Evolutionary conservation across 2,797 vertebrate genomes (phyloP), one percentile per base, ranked within the genome.

Genomic region (Strix occidentalis): DNA sequence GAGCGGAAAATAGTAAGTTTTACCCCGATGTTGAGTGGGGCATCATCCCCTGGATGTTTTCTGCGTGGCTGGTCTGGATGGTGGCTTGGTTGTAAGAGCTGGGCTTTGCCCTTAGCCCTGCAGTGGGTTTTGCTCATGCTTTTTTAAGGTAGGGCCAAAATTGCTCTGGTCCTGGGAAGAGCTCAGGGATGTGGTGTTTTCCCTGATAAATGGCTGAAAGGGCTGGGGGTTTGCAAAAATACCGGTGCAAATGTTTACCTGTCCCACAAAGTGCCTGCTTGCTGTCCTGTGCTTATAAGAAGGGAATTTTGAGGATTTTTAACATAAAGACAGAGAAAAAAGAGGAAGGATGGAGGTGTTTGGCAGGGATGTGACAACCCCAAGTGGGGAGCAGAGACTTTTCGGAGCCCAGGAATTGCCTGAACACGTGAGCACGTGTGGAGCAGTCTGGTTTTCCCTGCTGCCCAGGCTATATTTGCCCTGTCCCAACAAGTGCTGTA

Each of bases 1-100:
- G 98, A 98, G 68, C 66, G 98, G 26, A 98, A 98, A 83, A 98
- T 98, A 21, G 98, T 98, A 81, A 98, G 98, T 98, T 72, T 66
- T 31, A 37, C 35, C 48, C 63, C 18, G 2, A 0, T 0, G 0
- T 4, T 0, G 1, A 25, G 13, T 2, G 21, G 11, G 6, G 58
- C 28, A 24, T 23, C 50, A 28, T 31, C 57, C 20, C 33, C 31
- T 6, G 35, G 8, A 0, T 29, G 48, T 13, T 66, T 45, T 31
- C 15, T 17, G 35, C 0, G 0, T 28, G 85, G 26, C 37, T 77
- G 68, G 51, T 41, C n/a, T 41, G 83, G 26, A 9, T 72, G 72
- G 12, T 46, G 58, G 29, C 29, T 63, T 5, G 7, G 25, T 0
- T 68, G 8, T 13, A 43, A 54, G 63, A 82, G 60, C 9, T 2